These are phyloP conservation scores for Margarornis squamiger DNA, from an alignment of 2,797 vertebrate genomes.

Conservation along the genomic window DNA sequence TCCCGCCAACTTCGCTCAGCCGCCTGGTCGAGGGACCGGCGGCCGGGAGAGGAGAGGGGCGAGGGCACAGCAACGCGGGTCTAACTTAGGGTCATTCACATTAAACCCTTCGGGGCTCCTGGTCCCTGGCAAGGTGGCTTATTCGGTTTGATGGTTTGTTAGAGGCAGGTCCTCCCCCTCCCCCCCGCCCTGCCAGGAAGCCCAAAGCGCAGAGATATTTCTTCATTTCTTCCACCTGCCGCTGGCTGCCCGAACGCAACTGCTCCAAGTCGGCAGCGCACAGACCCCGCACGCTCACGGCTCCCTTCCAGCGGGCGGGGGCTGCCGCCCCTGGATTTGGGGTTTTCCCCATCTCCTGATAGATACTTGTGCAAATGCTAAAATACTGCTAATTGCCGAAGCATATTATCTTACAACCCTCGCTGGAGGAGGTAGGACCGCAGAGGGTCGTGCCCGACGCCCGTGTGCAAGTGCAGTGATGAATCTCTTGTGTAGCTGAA, in stretches of 20 bases:
- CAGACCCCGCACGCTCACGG: neutral
- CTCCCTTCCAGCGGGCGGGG: neutral
- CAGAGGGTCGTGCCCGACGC: constrained; percentile 66
- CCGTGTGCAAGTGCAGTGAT: constrained; percentile 75
- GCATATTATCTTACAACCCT: constrained; percentile 53
- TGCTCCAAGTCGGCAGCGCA: constrained; percentile 2
- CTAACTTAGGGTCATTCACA: constrained; percentile 58
- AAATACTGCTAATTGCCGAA: constrained; percentile 63
- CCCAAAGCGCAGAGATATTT: constrained; percentile 56
- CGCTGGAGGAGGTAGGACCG: constrained; percentile 73
- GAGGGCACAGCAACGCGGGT: constrained; percentile 60
- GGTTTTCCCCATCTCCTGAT: neutral
- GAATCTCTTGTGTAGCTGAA: constrained; percentile 86
- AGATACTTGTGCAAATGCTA: constrained; percentile 20
- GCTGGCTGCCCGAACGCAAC: constrained; percentile 63
- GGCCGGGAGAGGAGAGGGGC: constrained; percentile 44
- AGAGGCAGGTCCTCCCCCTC: constrained; percentile 13
- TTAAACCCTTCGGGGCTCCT: constrained; percentile 38
- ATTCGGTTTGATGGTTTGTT: constrained; percentile 51
- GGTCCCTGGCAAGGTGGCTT: constrained; percentile 50
- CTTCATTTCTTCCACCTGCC: constrained; percentile 77
- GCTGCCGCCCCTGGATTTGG: neutral
- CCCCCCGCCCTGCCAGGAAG: constrained; percentile 38
- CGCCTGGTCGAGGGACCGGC: neutral
- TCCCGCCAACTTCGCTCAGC: constrained; percentile 81